Evolutionary conservation across 2,113 vertebrate genomes (phyloP).

Genomic region (Chaetura pelagica): DNA sequence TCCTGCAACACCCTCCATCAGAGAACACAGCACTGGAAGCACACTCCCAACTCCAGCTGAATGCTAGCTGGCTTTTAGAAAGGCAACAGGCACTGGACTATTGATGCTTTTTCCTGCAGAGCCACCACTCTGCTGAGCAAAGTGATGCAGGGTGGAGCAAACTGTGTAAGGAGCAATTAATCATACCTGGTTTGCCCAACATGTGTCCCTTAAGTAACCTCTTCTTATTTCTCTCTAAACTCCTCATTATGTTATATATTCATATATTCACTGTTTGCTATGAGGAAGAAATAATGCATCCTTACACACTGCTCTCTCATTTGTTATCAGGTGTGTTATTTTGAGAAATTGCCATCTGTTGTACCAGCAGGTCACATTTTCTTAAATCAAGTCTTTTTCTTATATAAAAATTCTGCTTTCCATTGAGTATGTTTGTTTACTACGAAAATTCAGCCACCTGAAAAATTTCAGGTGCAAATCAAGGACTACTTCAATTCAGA

Average conservation of each 20-base stretch:
- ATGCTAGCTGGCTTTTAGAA: neutral
- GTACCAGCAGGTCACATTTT: neutral
- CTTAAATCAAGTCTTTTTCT: neutral
- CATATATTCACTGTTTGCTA: neutral
- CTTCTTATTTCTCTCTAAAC: neutral
- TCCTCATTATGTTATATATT: neutral
- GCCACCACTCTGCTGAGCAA: neutral
- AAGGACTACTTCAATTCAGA: neutral
- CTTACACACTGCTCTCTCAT: neutral
- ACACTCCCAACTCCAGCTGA: neutral
- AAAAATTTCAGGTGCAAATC: neutral
- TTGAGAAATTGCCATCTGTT: neutral
- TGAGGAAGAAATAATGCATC: neutral
- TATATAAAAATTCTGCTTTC: neutral
- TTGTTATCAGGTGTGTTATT: neutral
- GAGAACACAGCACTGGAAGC: neutral
- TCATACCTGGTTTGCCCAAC: neutral
- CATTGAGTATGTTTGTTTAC: neutral
- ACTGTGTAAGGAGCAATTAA: neutral
- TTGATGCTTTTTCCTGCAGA: neutral
- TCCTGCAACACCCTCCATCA: neutral
- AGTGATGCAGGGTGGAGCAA: neutral
- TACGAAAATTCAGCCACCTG: neutral
- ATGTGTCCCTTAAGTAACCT: neutral
- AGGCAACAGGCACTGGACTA: neutral